These are phyloP conservation scores for Anguilla obscura DNA, from an alignment of 2,797 vertebrate species.

Conservation along the genomic window DNA sequence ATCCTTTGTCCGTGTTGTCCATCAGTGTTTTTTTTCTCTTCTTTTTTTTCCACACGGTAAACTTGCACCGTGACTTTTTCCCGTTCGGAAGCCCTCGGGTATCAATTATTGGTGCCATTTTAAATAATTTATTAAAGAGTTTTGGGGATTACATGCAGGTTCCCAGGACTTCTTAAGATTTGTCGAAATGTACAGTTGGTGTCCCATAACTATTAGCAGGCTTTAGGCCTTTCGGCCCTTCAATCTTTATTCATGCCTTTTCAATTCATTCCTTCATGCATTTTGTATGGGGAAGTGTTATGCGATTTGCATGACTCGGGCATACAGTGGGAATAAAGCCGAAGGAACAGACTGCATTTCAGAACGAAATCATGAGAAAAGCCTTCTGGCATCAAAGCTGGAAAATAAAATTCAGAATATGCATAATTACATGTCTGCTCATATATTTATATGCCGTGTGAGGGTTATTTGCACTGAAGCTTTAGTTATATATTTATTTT, in stretches of 20 bases:
- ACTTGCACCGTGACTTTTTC: constrained; percentile 36
- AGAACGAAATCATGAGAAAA: constrained; percentile 53
- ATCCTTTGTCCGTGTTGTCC: neutral
- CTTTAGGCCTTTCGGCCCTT: constrained; percentile 36
- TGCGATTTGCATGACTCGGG: constrained; percentile 42
- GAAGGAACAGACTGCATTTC: constrained; percentile 42
- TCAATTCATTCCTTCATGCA: constrained; percentile 52
- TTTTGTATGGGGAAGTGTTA: constrained; percentile 48
- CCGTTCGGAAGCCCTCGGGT: constrained; percentile 45
- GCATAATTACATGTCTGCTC: constrained; percentile 44
- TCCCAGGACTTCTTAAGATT: constrained; percentile 41
- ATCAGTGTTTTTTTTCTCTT: constrained; percentile 23
- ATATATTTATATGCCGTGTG: constrained; percentile 37
- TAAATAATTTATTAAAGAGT: constrained; percentile 58
- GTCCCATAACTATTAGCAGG: constrained; percentile 41
- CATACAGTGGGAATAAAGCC: constrained; percentile 30
- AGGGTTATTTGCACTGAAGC: constrained; percentile 30
- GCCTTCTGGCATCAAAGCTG: constrained; percentile 42
- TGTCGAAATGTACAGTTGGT: constrained; percentile 44
- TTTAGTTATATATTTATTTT: constrained; percentile 1
- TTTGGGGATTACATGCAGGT: constrained; percentile 45
- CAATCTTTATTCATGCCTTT: constrained; percentile 53
- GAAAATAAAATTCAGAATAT: constrained; percentile 42
- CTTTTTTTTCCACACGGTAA: constrained; percentile 21
- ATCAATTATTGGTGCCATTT: constrained; percentile 60